Evolutionary conservation across 37 sponge, comb jelly and placozoan species (phyloP).

Genomic region (Oscarella lobularis): DNA sequence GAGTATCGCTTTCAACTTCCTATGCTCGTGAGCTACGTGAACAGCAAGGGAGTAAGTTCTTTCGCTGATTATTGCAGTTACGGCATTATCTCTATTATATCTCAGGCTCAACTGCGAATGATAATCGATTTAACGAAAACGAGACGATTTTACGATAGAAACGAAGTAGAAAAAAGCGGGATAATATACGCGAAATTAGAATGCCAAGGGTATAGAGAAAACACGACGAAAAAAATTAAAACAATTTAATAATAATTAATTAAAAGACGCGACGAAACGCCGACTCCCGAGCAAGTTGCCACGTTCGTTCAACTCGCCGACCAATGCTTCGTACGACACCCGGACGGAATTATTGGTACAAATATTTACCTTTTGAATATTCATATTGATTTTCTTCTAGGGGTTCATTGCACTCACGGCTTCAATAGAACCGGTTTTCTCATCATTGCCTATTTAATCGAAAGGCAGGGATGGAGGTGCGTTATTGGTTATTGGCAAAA

Average conservation of each 20-base stretch:
- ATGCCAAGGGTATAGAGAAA: constrained; percentile 98
- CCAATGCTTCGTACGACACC: constrained; percentile 34
- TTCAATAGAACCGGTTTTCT: constrained; percentile 97
- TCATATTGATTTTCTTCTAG: constrained; percentile 22
- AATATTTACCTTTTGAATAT: too few relatives aligned
- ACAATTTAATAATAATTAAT: too few relatives aligned
- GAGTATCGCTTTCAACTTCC: constrained; percentile 33
- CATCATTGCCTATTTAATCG: constrained; percentile 30
- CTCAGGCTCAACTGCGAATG: constrained; percentile 47
- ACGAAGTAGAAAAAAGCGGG: constrained; percentile 21
- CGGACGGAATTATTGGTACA: constrained; percentile 55
- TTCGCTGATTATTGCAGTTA: background rate
- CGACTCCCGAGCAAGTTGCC: constrained; percentile 45
- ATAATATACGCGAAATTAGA: constrained; percentile 72
- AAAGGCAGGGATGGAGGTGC: constrained; percentile 55
- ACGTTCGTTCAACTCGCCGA: constrained; percentile 28
- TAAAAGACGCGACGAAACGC: constrained; percentile 55
- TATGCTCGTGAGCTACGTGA: constrained; percentile 41
- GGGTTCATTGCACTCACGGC: constrained; percentile 98
- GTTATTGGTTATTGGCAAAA: constrained; percentile 1
- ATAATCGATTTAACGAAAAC: constrained; percentile 95
- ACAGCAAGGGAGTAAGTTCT: background rate
- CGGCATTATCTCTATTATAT: background rate
- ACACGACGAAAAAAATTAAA: too few relatives aligned
- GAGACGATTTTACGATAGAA: constrained; percentile 82